These are phyloP conservation scores for Meta bourneti DNA, from an alignment of 2,888 invertebrate species.

Conservation along the genomic window DNA sequence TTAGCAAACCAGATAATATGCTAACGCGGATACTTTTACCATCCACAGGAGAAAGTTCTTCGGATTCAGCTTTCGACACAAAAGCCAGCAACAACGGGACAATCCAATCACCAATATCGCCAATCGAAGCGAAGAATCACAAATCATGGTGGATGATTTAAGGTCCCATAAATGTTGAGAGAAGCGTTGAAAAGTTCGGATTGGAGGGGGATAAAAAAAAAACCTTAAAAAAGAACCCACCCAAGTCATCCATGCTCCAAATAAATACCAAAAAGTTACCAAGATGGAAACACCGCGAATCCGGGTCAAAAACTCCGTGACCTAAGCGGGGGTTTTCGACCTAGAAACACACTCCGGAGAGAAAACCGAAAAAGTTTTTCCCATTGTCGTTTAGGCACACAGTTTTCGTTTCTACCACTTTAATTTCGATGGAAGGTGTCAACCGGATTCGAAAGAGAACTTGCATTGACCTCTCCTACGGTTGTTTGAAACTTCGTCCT, in stretches of 20 bases:
- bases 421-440: conserved; percentile 3
- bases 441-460: conserved; percentile 36
- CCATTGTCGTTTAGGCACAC: conserved; percentile 22
- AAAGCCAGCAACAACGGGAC: neutral
- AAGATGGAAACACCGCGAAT: conserved; percentile 32
- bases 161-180: neutral
- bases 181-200: neutral
- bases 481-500: no score
- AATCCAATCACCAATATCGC: neutral
- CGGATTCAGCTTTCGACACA: neutral
- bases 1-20: no score
- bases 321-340: conserved; percentile 58
- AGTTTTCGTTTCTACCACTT: conserved; percentile 21
- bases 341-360: conserved; percentile 58
- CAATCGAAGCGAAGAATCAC: neutral
- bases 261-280: conserved; percentile 7
- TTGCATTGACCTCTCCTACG: neutral
- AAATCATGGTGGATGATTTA: neutral
- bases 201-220: neutral
- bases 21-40: neutral
- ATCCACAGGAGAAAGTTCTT: neutral
- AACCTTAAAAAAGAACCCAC: neutral
- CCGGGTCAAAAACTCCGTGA: conserved; percentile 66
- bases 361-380: conserved; percentile 53
- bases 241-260: conserved; percentile 39